These are phyloP conservation scores for Heloderma charlesbogerti DNA, from an alignment of 2,113 vertebrate genomes.

Conservation along the genomic window DNA sequence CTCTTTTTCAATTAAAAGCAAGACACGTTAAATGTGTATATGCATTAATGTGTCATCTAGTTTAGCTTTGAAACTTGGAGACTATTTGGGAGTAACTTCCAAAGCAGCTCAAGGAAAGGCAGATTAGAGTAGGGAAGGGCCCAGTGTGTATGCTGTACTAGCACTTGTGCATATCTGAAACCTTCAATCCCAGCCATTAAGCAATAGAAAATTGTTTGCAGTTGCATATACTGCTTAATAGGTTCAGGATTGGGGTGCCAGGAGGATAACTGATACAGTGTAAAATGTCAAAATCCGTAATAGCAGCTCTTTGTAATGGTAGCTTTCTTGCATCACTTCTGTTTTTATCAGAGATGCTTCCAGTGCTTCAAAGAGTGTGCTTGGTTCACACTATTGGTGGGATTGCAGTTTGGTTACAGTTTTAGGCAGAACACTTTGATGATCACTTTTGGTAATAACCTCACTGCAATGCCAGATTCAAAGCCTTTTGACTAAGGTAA, in stretches of 20 bases:
- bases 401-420: background rate
- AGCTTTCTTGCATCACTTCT: background rate
- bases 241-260: background rate
- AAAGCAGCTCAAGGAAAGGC: background rate
- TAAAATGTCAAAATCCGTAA: too few relatives aligned
- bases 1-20: background rate
- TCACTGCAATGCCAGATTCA: background rate
- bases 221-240: too few relatives aligned
- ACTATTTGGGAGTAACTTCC: background rate
- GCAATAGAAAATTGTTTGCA: background rate
- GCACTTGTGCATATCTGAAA: background rate
- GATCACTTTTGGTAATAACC: background rate
- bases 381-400: background rate
- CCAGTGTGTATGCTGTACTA: background rate
- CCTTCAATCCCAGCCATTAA: background rate
- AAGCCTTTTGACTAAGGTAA: background rate
- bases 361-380: background rate
- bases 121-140: background rate
- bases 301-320: background rate
- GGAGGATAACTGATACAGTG: background rate
- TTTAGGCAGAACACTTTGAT: background rate
- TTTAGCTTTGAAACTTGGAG: background rate
- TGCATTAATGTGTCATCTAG: background rate
- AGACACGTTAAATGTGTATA: background rate
- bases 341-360: background rate